A percentile compares a stretch with the other conserved stretches of the same genome.
These are phyloP conservation scores for Thereva unica DNA, from an alignment of 2,888 invertebrate genomes.

Conservation along the genomic window DNA sequence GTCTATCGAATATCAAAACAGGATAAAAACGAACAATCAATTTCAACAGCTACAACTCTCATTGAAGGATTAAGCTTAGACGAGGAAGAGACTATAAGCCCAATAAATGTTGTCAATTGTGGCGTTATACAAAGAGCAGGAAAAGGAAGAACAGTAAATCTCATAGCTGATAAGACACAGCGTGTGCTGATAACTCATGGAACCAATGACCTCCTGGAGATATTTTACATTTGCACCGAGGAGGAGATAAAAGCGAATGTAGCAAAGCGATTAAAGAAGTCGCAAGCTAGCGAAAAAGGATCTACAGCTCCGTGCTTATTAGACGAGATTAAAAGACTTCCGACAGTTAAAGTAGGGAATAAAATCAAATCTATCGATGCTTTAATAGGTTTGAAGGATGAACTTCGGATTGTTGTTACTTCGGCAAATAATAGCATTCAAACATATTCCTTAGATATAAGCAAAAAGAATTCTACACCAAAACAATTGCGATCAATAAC, in stretches of 20 bases:
- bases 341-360: conserved; percentile 67
- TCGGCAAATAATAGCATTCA: conserved; percentile 77
- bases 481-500: conserved; percentile 70
- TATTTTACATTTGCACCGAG: conserved; percentile 78
- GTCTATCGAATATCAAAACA: conserved; percentile 72
- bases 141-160: conserved; percentile 76
- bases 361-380: conserved; percentile 74
- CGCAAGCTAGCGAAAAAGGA: conserved; percentile 62
- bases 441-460: conserved; percentile 63
- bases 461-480: conserved; percentile 58
- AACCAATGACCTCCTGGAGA: conserved; percentile 77
- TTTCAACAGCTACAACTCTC: conserved; percentile 44
- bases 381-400: conserved; percentile 71
- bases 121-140: conserved; percentile 81
- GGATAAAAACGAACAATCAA: conserved; percentile 57
- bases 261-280: conserved; percentile 77
- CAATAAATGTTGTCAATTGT: conserved; percentile 74
- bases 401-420: conserved; percentile 69
- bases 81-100: conserved; percentile 58
- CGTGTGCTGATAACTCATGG: conserved; percentile 81
- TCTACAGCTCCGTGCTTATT: conserved; percentile 62
- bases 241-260: conserved; percentile 73
- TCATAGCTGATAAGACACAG: conserved; percentile 73
- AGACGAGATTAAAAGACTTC: conserved; percentile 74
- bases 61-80: conserved; percentile 54